A percentile compares a stretch with the other conserved stretches of the same genome.
Conservation (phyloP, 2,797 vertebrate species). For the Aphelocoma californica region DNA sequence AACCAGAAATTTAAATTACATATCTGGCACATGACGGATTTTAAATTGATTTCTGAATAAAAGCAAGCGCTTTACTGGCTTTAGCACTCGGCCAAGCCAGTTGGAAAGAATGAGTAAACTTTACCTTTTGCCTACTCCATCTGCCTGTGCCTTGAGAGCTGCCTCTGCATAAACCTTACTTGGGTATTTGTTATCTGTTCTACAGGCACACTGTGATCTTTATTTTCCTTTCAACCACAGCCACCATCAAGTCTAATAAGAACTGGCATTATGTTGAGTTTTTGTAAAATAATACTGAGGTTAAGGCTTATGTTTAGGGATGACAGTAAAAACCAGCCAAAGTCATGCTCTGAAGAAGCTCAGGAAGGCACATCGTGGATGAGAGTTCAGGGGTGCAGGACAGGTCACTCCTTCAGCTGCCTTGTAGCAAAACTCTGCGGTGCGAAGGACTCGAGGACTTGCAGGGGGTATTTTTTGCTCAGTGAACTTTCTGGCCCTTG, state of each 20-base stretch:
- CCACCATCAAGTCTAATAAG: background rate
- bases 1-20: background rate
- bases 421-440: background rate
- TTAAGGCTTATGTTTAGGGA: background rate
- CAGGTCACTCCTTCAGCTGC: background rate
- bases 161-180: constrained; percentile 8
- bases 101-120: constrained; percentile 44
- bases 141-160: background rate
- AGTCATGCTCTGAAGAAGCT: background rate
- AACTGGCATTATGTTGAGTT: background rate
- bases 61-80: background rate
- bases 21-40: background rate
- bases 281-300: background rate
- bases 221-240: constrained; percentile 5
- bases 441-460: background rate
- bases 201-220: background rate
- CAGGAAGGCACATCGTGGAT: background rate
- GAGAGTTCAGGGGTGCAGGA: background rate
- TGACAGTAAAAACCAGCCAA: background rate
- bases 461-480: background rate
- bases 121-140: constrained; percentile 45
- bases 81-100: constrained; percentile 14
- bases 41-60: constrained; percentile 4
- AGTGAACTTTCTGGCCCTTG: background rate
- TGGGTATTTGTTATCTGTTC: background rate